phyloP scores from a whole-genome alignment of 1,140 invertebrate species.

The Globodera rostochiensis region DNA sequence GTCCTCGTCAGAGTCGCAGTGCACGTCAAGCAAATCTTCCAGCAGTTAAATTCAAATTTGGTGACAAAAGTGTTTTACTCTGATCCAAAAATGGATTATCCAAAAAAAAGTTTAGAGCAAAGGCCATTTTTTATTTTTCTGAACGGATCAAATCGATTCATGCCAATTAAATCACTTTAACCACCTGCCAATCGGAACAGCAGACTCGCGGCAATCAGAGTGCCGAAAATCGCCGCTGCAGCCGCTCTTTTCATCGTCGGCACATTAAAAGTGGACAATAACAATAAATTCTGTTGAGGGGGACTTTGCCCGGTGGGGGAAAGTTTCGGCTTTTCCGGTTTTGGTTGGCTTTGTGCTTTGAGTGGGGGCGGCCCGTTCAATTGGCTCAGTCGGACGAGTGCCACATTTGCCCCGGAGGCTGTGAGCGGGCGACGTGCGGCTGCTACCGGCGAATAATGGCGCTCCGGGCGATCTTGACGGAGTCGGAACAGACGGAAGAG shows the following conservation, averaged over 20 bases:
- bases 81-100: too few species aligned
- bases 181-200: not conserved
- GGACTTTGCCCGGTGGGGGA: too few species aligned
- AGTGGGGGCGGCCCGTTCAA: not conserved
- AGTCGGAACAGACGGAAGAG: too few species aligned
- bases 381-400: not conserved
- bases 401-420: not conserved
- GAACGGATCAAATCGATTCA: too few species aligned
- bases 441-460: not conserved
- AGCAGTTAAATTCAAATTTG: too few species aligned
- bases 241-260: not conserved
- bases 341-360: not conserved
- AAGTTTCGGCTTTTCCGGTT: too few species aligned
- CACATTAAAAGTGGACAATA: not conserved
- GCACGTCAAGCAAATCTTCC: conserved; percentile 6
- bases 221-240: not conserved
- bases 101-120: too few species aligned
- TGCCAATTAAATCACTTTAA: too few species aligned
- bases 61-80: too few species aligned
- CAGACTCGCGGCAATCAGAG: not conserved
- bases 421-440: not conserved
- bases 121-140: too few species aligned
- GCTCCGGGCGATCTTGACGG: too few species aligned
- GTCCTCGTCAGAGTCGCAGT: conserved; percentile 28
- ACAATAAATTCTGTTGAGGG: not conserved